Percentiles rank a stretch among this genome's conserved stretches.
phyloP scores from a whole-genome alignment of 2,113 vertebrate genomes.

The Coptodon rendalli region DNA sequence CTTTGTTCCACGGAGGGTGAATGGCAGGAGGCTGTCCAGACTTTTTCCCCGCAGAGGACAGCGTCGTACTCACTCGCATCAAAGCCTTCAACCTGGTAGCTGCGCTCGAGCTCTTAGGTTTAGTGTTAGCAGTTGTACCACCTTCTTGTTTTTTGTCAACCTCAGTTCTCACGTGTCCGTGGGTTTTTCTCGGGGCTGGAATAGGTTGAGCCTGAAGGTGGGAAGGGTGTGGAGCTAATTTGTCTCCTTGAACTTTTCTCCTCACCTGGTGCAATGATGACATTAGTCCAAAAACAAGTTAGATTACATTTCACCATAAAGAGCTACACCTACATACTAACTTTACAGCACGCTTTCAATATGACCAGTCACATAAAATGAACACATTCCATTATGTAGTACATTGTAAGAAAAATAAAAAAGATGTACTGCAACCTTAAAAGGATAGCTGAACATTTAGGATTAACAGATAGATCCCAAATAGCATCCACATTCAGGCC shows the following conservation, averaged over 20 bases:
- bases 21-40: constrained; percentile 53
- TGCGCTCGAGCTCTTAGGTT: background rate
- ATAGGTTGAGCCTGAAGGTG: constrained; percentile 30
- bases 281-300: background rate
- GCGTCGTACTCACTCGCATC: constrained; percentile 62
- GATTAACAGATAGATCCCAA: background rate
- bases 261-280: constrained; percentile 72
- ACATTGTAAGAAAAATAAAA: background rate
- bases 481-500: background rate
- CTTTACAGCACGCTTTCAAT: background rate
- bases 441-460: background rate
- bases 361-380: background rate
- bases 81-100: constrained; percentile 63
- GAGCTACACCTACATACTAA: background rate
- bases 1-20: constrained; percentile 80
- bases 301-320: background rate
- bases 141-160: background rate
- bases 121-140: background rate
- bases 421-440: background rate
- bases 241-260: constrained; percentile 46
- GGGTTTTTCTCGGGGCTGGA: constrained; percentile 44
- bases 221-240: background rate
- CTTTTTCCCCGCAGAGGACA: constrained; percentile 29
- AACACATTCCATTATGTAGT: background rate
- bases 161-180: constrained; percentile 22